These are phyloP conservation scores for Indri indri DNA, from an alignment of 2,113 vertebrate genomes.

Conservation along the genomic window DNA sequence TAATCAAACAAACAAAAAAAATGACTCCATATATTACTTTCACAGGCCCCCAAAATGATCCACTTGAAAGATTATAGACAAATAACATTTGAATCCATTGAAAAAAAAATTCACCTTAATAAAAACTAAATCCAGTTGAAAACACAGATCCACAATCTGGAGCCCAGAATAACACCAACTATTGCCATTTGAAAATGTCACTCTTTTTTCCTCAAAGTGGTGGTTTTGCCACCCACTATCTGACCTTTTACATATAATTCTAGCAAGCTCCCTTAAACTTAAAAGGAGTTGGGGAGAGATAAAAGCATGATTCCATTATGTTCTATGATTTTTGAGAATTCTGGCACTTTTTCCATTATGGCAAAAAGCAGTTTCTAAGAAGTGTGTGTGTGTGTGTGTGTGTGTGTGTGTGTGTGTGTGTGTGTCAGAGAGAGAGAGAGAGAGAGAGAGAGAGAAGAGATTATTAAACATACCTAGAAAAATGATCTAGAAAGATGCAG, in stretches of 20 bases:
- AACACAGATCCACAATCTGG: slow-evolving; percentile 8
- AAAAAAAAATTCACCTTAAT: slow-evolving; percentile 64
- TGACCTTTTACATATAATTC: neutral
- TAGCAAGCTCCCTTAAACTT: neutral
- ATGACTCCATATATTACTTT: neutral
- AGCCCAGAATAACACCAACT: slow-evolving; percentile 67
- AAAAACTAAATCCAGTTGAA: slow-evolving; percentile 61
- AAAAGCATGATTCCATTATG: neutral
- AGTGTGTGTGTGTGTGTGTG: neutral
- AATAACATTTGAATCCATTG: slow-evolving; percentile 40
- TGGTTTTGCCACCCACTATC: slow-evolving; percentile 63
- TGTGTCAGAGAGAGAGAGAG: neutral
- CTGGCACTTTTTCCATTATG: neutral
- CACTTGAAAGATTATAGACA: slow-evolving; percentile 57
- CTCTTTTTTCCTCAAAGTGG: slow-evolving; percentile 20
- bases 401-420: neutral
- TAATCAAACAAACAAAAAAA: slow-evolving; percentile 43
- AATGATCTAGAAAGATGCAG: neutral
- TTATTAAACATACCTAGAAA: neutral
- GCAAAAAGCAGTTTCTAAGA: neutral
- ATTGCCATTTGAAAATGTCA: slow-evolving; percentile 44
- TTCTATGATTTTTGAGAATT: neutral
- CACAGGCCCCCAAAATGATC: neutral
- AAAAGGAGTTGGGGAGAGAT: fast-evolving
- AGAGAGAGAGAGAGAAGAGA: neutral